Percentiles rank a stretch among this genome's conserved stretches.
Evolutionary conservation across 2,888 invertebrate genomes (phyloP).

Genomic region (Acronicta aceris): DNA sequence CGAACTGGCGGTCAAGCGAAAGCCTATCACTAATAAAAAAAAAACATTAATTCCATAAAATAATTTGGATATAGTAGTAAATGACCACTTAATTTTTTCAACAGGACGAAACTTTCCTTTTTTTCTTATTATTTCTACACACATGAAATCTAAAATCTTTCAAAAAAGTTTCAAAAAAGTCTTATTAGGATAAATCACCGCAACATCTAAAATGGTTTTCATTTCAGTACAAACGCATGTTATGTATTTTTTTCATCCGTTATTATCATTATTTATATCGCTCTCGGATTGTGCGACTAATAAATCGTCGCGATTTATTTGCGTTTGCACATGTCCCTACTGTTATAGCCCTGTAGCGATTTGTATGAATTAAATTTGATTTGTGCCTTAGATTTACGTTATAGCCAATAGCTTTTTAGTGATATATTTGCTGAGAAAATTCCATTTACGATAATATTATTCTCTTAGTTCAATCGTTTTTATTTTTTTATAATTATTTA

Average conservation of each 20-base stretch:
- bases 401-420: slow-evolving; percentile 26
- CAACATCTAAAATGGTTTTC: slow-evolving; percentile 51
- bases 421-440: slow-evolving; percentile 1
- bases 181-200: slow-evolving; percentile 22
- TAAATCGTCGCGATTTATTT: slow-evolving; percentile 73
- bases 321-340: slow-evolving; percentile 65
- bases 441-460: neutral
- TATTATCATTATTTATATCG: slow-evolving; percentile 76
- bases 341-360: slow-evolving; percentile 54
- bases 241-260: slow-evolving; percentile 69
- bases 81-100: too few species aligned
- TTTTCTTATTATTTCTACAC: too few species aligned
- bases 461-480: neutral
- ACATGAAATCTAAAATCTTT: too few species aligned
- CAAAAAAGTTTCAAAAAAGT: slow-evolving; percentile 8
- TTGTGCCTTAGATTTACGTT: slow-evolving; percentile 46
- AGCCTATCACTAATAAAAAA: too few species aligned
- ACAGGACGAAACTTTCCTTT: too few species aligned
- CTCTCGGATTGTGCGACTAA: slow-evolving; percentile 58
- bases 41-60: too few species aligned
- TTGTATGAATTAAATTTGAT: slow-evolving; percentile 56
- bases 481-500: too few species aligned
- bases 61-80: too few species aligned
- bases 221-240: slow-evolving; percentile 59
- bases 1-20: too few species aligned